Evolutionary conservation across 1,140 invertebrate species (phyloP), one percentile per base, ranked within the genome.

Genomic region (Globodera ellingtonae): DNA sequence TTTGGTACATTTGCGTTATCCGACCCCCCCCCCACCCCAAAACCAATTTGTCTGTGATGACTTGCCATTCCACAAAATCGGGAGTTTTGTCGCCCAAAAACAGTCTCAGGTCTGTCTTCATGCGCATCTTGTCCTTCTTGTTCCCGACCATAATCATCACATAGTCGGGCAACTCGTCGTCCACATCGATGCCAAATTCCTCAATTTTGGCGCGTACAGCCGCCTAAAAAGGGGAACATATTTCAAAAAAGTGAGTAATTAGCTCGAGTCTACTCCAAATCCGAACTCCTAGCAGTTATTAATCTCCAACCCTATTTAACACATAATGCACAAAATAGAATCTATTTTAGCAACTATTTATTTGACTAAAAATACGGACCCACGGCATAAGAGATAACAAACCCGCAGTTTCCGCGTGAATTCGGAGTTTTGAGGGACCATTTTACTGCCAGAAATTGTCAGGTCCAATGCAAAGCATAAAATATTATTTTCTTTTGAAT

Each of bases 141-240:
- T 82, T 82, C 15, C 79, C 81, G 69, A 82, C 81, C 81, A 82
- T 82, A 46, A 82, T 83, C 81, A 82, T 82, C 9, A 82, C 81
- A 59, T 82, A 46, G 52, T 84, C 82, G 8, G 81, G 81, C 48
- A 82, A 56, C 78, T 82, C 81, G 46, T 82, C 81, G 50, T 82
- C 81, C 18, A 82, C 81, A 21, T 82, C 81, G 8, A 82, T 24
- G 24, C 81, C 81, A 70, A 72, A 83, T 56, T 82, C 81, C 21
- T 82, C 81, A 24, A 82, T 52, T 65, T 82, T 82, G 48, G 81
- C 81, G 44, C 72, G 48, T 15, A 83, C 78, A 15, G 82, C 77
- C n/a, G 82, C 82, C 77, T 83, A 84, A 83, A 10, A 75, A 75
- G 24, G 24, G 24, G 1, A 24, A 1, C 24, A 24, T 24, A 24